Base-by-base conservation (phyloP, 2,113 vertebrate species). In the Megaceryle torquata region DNA sequence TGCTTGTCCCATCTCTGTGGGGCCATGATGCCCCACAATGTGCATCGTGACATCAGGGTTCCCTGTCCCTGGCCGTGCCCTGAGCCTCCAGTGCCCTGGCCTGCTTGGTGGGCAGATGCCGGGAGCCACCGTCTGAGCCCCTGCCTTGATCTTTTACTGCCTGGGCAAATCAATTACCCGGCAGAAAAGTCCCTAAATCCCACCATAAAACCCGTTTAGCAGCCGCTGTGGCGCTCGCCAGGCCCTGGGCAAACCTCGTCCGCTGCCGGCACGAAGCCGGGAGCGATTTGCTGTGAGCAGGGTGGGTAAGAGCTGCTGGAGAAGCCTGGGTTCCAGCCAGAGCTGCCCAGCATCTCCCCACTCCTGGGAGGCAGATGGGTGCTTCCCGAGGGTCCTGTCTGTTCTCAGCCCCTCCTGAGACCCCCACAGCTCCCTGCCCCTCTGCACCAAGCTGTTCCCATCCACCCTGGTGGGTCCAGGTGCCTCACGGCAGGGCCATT, bases 121-220 rank as follows among this genome's bases (percentile, higher is more conserved):
- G 54, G 94, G 91, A 96, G 95, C 91, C 91, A 95, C 74, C 1
- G 19, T 79, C 91, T 97, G 93, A 93, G 81, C 70, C 48, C n/a
- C 19, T 63, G 83, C 91, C 95, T 97, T 96, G 96, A 96, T 97
- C 96, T 96, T 97, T 96, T 97, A 96, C 91, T 95, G 95, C 93
- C 96, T 91, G 93, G 96, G 91, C 86, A 95, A 96, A 96, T 97
- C 95, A 93, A 97, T 95, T 95, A 95, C 87, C 89, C 82, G 4
- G 94, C 96, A 96, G 95, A 92, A 95, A 97, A 97, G 87, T 96
- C 94, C 85, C 91, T 94, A 97, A 96, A 95, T 96, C 96, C 96
- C 91, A 95, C 94, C 96, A 96, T 96, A 97, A 97, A 95, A 97
- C 95, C 94, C 46, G 1, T 91, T 97, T 96, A 96, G 96, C 95